Base-by-base conservation (phyloP, 1,140 invertebrate species). In the Pseudomyrmex pallidus region DNA sequence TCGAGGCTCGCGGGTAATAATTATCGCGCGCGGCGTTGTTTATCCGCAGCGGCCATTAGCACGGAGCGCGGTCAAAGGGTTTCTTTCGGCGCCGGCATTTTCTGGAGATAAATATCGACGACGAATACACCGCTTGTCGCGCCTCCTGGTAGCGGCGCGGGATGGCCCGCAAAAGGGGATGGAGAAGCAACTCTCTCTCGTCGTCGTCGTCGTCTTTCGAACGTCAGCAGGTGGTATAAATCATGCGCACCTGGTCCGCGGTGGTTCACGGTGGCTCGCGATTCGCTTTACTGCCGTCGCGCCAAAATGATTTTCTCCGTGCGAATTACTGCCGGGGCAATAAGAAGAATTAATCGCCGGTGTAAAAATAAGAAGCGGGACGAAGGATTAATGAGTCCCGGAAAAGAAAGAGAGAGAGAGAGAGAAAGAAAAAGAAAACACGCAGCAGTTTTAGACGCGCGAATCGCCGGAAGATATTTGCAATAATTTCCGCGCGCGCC, bases 1-100 rank as follows among this genome's bases (percentile, higher is more conserved):
- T 57, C 86, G 61, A 59, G 74, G 67, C 54, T 76, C 73, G 76
- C 48, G 56, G 57, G 62, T 78, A 85, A 85, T 85, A 88, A 88
- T 88, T 88, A 88, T 46, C 22, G 57, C 64, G 46, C 20, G 2
- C 48, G 15, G 56, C 87, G 77, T 82, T 87, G 74, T 73, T 82
- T 86, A 13, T 10, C 35, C 35, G 7, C n/a, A n/a, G 7, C 57
- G 54, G 54, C 83, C 74, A 85, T 88, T 87, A 85, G 17, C 66
- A n/a, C 72, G 76, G 64, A 67, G 59, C 13, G 13, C 67, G 66
- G 25, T 35, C 4, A 13, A 52, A 13, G 15, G 85, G 25, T 25
- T 25, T 0, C 2, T 72, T 87, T 87, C n/a, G 74, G 61, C 82
- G 57, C 62, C 35, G 50, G 50, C 46, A 35, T 73, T 62, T 46